Evolutionary conservation across 2,888 invertebrate genomes (phyloP), one percentile per base, ranked within the genome.

Genomic region (Caprella mutica): DNA sequence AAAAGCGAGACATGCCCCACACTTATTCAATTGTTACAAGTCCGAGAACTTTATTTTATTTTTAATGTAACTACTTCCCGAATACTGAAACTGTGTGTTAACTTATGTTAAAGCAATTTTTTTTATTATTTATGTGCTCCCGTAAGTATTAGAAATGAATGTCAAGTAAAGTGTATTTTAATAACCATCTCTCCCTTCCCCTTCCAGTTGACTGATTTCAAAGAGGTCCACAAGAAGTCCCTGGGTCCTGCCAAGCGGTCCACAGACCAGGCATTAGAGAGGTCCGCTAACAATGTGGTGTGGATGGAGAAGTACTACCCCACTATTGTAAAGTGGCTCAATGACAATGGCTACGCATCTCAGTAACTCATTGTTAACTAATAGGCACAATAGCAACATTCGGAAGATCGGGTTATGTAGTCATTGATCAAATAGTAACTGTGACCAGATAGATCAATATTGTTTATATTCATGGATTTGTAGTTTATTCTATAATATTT

Each of bases 201-300:
- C 39, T 38, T 17, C 8, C 39, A 52, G 52, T 17, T 52, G 19
- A 23, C 21, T 3, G n/a, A 38, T 12, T 52, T 52, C 52, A 27
- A 30, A 14, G 26, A 52, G 8, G 21, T 12, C 17, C 24, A 52
- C 26, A 35, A 17, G 24, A 38, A 12, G 9, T 17, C 27, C 38
- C 39, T 52, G 35, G 33, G 26, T 26, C 24, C 29, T 17, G 35
- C 29, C 35, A 24, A 19, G 52, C 19, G 52, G 6, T 70, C 72
- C 2, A 70, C 71, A 48, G 59, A 69, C 21, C 73, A 73, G 60
- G 71, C 72, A 1, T 65, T 72, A n/a, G 74, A 74, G 65, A 69
- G 68, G 19, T 69, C 71, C 0, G 63, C 68, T 19, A 67, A 68
- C 21, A 74, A 74, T 66, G 69, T 73, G 23, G 66, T 67, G 27